Conservation (phyloP, 2,113 vertebrate species). For the Coturnix japonica region DNA sequence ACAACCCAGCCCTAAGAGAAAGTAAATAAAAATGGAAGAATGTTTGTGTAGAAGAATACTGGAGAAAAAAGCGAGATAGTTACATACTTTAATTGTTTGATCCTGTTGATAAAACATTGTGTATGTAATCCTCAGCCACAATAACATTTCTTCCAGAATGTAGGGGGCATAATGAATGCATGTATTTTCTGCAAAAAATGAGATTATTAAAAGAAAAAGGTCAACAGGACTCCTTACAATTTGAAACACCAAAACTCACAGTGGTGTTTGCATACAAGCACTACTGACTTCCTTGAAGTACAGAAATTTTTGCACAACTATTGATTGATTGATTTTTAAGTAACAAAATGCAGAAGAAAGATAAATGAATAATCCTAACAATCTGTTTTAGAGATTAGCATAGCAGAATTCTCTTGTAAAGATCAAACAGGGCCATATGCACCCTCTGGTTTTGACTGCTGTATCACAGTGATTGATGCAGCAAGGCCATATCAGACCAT, state of each 20-base stretch:
- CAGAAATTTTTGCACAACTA: background rate
- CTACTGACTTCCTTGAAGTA: conserved; percentile 4
- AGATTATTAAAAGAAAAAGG: conserved; percentile 45
- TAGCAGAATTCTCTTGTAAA: background rate
- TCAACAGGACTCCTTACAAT: conserved; percentile 9
- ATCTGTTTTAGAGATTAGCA: conserved; percentile 25
- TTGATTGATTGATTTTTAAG: conserved; percentile 33
- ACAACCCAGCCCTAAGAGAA: background rate
- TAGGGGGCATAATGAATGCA: conserved; percentile 13
- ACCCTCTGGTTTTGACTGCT: conserved; percentile 32
- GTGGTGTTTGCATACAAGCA: background rate
- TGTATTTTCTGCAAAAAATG: conserved; percentile 10
- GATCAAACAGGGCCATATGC: background rate
- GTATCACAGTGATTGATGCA: conserved; percentile 17
- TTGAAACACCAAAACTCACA: background rate
- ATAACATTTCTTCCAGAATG: conserved; percentile 28
- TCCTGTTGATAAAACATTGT: conserved; percentile 14
- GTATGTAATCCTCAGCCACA: background rate
- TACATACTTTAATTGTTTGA: background rate
- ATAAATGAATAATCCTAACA: background rate
- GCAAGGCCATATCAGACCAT: conserved; percentile 13
- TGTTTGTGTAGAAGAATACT: background rate
- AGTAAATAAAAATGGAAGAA: background rate
- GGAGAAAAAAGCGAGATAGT: background rate
- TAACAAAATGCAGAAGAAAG: background rate